Evolutionary conservation across 2,113 vertebrate genomes (phyloP).

Genomic region (Oryzias curvinotus): DNA sequence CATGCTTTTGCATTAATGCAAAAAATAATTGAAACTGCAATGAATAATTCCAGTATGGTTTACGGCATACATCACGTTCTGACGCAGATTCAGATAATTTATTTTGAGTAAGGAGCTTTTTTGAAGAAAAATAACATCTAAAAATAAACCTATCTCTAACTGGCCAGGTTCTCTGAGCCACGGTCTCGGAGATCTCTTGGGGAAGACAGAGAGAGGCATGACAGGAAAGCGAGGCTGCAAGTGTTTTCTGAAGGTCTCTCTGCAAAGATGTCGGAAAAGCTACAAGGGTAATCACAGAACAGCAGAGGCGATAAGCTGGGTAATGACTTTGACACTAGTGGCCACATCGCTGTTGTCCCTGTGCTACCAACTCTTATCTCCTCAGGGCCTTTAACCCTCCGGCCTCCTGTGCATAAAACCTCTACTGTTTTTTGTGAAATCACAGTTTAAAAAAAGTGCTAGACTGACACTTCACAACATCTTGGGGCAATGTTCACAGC

Average conservation of each 20-base stretch:
- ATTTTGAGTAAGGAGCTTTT: slow-evolving; percentile 12
- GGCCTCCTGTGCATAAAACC: slow-evolving; percentile 2
- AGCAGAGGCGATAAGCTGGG: slow-evolving; percentile 37
- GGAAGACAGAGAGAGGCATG: slow-evolving; percentile 7
- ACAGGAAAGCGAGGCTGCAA: not conserved
- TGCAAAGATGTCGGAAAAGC: slow-evolving; percentile 18
- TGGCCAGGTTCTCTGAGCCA: slow-evolving; percentile 9
- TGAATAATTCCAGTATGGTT: not conserved
- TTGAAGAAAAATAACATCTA: slow-evolving; percentile 23
- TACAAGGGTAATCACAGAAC: slow-evolving; percentile 41
- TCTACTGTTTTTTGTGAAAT: slow-evolving; percentile 2
- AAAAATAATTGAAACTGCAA: not conserved
- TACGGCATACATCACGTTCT: not conserved
- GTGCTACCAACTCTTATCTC: slow-evolving; percentile 24
- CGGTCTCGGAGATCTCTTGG: not conserved
- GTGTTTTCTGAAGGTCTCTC: slow-evolving; percentile 22
- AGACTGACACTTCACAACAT: slow-evolving; percentile 5
- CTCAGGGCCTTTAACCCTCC: slow-evolving; percentile 7
- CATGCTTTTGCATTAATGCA: not conserved
- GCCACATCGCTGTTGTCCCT: slow-evolving; percentile 23
- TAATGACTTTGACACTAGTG: slow-evolving; percentile 40
- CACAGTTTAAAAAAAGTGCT: not conserved
- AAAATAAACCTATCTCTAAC: slow-evolving; percentile 15
- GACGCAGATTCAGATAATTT: slow-evolving; percentile 12
- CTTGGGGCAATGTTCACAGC: not conserved